Evolutionary conservation across 2,888 invertebrate species (phyloP), one percentile per base, ranked within the genome.

Genomic region (Bruchidius siliquastri): DNA sequence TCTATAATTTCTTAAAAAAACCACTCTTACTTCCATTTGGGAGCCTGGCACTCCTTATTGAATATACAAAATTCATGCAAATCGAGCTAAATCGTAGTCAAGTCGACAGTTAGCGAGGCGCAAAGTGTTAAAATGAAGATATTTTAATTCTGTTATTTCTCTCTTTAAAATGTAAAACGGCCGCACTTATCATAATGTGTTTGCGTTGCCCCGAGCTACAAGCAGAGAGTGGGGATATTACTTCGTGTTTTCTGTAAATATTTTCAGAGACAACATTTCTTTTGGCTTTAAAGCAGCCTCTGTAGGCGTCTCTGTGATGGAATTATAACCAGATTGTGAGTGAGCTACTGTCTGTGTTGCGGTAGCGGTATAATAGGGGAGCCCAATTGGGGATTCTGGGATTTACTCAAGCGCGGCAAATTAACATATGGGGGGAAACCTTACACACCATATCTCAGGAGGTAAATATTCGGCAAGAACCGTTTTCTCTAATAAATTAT

Each of bases 171-270:
- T 74, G 72, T 70, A 72, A 76, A 74, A 74, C 73, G 72, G 74
- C 67, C 70, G 73, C 72, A 69, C 68, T 73, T 73, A 72, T 71
- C 73, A 69, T 73, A 71, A 73, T 73, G 69, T 75, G 72, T 75
- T 72, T 75, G 71, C 72, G 21, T 73, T 70, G 49, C 49, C 18
- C 49, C 49, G 76, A 13, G 49, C 49, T 49, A 13, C 6, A 49
- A 49, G 49, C 49, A 49, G 10, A 49, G 49, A 49, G 49, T 13
- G 49, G 13, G 49, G 49, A 49, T 49, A 49, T 49, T 49, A 49
- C 49, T 49, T 13, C 6, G 49, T 49, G 49, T 49, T 49, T 49
- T 49, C 49, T 49, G 49, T 49, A 49, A 49, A 49, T 49, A 49
- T 49, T 49, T 4, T 49, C 49, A 49, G 10, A 49, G 49, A 49